Evolutionary conservation across 1,140 invertebrate species (phyloP), one percentile per base, ranked within the genome.

Genomic region (Medauroidea extradentata): DNA sequence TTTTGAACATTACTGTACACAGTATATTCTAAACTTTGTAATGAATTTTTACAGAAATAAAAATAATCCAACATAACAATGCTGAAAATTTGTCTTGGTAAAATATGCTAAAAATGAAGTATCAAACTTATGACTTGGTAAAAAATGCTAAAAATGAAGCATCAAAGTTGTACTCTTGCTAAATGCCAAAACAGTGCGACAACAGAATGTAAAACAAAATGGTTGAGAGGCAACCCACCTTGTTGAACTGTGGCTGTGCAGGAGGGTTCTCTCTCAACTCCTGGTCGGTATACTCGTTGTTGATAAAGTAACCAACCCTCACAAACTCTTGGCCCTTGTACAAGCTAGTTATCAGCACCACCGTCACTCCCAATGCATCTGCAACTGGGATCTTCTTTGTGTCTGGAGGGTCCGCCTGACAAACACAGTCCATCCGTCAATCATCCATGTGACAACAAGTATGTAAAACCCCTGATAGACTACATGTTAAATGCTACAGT

Each of bases 251-350:
- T 13, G 96, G 95, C 43, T 87, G 86, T 2, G 90, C 78, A 29
- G 97, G 97, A 23, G 95, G 95, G 75, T 96, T 98, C 75, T 99
- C 96, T 61, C 88, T 84, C 61, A 99, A 75, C 74, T 99, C 96
- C 3, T 87, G 86, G 71, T 99, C 95, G 21, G 80, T 86, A 72
- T 99, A 99, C 71, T 98, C 96, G 72, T 99, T 98, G 69, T 98
- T 98, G 44, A 99, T 97, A 73, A 98, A 99, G 76, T 99, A 99
- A 11, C 97, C 96, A 18, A 99, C 94, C 61, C 96, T 77, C 2
- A 99, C 94, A 74, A 99, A 99, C 78, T 98, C 96, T 68, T 96
- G 93, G 8, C 83, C 82, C 68, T 85, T 79, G 68, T 99, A 99
- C 0, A 92, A 95, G 76, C 96, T 98, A 1, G 95, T 98, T 46